Evolutionary conservation across 2,888 invertebrate species (phyloP), one percentile per base, ranked within the genome.

Genomic region (Acleris sparsana): DNA sequence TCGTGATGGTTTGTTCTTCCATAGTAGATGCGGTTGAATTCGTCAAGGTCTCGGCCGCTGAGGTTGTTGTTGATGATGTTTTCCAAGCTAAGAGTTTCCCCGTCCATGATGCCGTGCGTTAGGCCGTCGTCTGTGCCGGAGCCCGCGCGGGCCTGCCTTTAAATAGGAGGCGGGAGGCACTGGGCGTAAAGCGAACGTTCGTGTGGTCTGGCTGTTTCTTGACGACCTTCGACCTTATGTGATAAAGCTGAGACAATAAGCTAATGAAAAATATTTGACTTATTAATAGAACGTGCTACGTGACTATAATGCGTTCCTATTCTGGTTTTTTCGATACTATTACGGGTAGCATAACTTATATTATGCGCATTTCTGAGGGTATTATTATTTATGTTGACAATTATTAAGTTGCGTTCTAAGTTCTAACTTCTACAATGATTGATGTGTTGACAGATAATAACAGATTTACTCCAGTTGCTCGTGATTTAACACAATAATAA

Each of bases 11-110:
- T 77, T 68, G 82, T 88, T 63, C 89, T 83, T 63, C 92, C 92
- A 66, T 86, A 92, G 72, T 92, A 86, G 68, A 92, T 92, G 66
- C 92, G 83, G 75, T 92, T 92, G 73, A 91, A 92, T 72, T 92
- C 92, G 2, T 89, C 87, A 44, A 92, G 84, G 71, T 92, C 92
- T 5, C 80, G 80, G 2, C 92, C 87, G 64, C 74, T 86, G 25
- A 92, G 86, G 77, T 88, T 92, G 73, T 87, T 89, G 71, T 88
- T 86, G 70, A 92, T 75, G 69, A 92, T 87, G 13, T 86, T 74
- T 75, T 92, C 92, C 48, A 92, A 82, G 74, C 92, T 92, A 29
- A 79, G 85, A 11, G 92, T 90, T 84, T 92, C 88, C 75, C 84
- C 84, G 62, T 92, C 92, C 92, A 92, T 89, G 74, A 44, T 79